Evolutionary conservation across 2,797 vertebrate species (phyloP), one percentile per base, ranked within the genome.

Genomic region (Lagodon rhomboides): DNA sequence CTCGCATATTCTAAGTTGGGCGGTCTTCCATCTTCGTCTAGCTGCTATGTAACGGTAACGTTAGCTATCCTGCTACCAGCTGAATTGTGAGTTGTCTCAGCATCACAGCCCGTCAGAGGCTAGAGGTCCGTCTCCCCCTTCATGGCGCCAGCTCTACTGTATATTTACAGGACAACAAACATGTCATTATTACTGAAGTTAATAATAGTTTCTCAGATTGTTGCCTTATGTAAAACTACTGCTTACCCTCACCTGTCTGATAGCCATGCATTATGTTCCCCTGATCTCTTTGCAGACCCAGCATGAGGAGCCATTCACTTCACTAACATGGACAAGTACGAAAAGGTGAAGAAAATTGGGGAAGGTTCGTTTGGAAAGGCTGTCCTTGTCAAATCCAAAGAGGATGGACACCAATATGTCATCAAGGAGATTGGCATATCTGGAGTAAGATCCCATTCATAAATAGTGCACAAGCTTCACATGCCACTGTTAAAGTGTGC

Each of bases 341-440:
- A 95, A 80, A 97, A 95, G 93, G 85, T 98, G 67, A 96, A 96
- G 86, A 98, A 99, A 94, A 99, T 99, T 62, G 98, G 98, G 64
- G 97, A 99, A 94, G 98, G 98, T 70, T 99, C 98, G 4, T 99
- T 99, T 90, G 98, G 98, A 73, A 99, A 98, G 91, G 98, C 98
- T 47, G 94, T 99, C 90, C 96, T 99, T 49, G 97, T 99, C 66
- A 97, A 95, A 93, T 96, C 97, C 86, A 97, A 95, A 89, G 95
- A 96, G 85, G 96, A 98, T 94, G 95, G 93, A 56, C 96, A 85
- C 63, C 98, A 98, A 12, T 99, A 97, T 86, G 98, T 99, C 93
- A 99, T 99, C 92, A 99, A 99, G 87, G 98, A 99, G 95, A 99
- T 99, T 91, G 96, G 96, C 83, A 99, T 99, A 89, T 98, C 96